Evolutionary conservation across 1,140 invertebrate species (phyloP).

Genomic region (Cephus cinctus): DNA sequence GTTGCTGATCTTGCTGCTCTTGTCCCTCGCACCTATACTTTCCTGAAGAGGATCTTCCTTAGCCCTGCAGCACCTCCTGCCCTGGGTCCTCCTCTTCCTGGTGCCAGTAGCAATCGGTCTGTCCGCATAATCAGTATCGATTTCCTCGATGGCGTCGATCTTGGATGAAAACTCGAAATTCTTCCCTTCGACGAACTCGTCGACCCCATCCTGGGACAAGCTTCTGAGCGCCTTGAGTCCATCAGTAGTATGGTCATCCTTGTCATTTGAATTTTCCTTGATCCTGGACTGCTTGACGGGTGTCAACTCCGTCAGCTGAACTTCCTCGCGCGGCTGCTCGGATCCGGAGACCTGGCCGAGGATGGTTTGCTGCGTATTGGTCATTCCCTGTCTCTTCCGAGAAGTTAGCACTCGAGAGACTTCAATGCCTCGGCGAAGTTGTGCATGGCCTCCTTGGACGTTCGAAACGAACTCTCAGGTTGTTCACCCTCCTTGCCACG

Average conservation of each 20-base stretch:
- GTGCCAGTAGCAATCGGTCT: too few species aligned
- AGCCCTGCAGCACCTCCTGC: too few species aligned
- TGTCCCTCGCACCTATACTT: too few species aligned
- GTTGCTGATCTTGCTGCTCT: too few species aligned
- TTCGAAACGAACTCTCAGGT: too few species aligned
- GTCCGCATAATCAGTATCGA: too few species aligned
- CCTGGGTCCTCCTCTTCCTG: too few species aligned
- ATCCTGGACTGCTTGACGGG: constrained; percentile 48
- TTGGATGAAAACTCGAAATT: background rate
- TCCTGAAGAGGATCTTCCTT: too few species aligned
- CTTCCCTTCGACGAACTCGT: constrained; percentile 21
- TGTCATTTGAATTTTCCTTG: constrained; percentile 23
- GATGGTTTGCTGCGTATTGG: constrained; percentile 29
- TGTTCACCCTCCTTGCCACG: too few species aligned
- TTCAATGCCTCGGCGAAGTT: too few species aligned
- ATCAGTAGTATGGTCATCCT: constrained; percentile 32
- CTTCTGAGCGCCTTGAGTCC: constrained; percentile 44
- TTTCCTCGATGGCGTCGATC: constrained; percentile 9
- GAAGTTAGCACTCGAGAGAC: constrained; percentile 13
- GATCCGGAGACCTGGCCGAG: constrained; percentile 18
- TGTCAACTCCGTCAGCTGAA: constrained; percentile 47
- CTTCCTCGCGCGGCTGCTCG: constrained; percentile 35
- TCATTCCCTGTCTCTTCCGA: constrained; percentile 25
- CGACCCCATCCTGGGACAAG: constrained; percentile 27
- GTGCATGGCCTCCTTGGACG: too few species aligned